Conservation (phyloP, 2,113 vertebrate genomes). For the Eubucco bourcierii region DNA sequence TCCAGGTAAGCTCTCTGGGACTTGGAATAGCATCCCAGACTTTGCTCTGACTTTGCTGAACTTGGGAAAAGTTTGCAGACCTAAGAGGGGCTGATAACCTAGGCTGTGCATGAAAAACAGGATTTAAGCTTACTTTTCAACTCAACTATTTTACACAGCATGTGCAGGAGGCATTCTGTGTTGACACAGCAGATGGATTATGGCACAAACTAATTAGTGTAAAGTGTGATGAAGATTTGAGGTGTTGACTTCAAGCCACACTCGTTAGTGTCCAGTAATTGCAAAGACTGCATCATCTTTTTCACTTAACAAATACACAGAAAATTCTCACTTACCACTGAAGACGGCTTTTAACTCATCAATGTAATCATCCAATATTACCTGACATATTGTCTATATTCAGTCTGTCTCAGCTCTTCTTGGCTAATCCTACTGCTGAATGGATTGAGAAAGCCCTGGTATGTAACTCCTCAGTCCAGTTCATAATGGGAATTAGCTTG, state of each 20-base stretch:
- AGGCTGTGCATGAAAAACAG: neutral
- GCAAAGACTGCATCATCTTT: neutral
- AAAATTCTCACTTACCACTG: neutral
- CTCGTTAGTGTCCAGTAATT: neutral
- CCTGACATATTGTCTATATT: neutral
- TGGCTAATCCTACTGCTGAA: neutral
- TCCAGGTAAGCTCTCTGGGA: slow-evolving; percentile 77
- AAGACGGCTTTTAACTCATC: neutral
- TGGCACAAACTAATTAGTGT: neutral
- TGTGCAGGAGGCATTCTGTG: fast-evolving
- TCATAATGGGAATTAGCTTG: neutral
- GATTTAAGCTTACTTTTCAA: neutral
- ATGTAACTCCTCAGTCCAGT: neutral
- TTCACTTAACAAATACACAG: neutral
- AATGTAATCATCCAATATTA: neutral
- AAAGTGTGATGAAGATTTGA: neutral
- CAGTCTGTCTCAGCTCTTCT: neutral
- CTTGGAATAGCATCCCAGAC: no score
- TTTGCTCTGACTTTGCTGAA: neutral
- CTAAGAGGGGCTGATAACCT: neutral
- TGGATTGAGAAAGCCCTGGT: neutral
- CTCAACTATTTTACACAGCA: fast-evolving
- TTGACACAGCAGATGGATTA: neutral
- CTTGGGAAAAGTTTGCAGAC: neutral
- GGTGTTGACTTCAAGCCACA: neutral